A percentile compares a stretch with the other conserved stretches of the same genome.
Evolutionary conservation across 2,113 vertebrate genomes (phyloP).

Genomic region (Cavia aperea): DNA sequence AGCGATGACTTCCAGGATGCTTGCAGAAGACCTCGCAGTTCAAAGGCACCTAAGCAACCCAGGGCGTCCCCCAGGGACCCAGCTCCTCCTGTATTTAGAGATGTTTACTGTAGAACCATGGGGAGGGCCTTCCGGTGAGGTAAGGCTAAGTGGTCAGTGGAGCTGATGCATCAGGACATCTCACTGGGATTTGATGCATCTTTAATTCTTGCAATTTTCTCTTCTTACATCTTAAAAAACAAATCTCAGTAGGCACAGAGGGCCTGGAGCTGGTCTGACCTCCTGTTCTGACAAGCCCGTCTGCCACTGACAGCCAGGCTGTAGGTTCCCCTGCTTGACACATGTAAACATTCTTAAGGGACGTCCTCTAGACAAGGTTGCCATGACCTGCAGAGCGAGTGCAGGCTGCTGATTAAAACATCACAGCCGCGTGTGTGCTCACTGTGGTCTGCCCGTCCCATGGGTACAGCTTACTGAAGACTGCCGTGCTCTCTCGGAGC

Average conservation of each 20-base stretch:
- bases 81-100: background rate
- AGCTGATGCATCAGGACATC: fast-evolving
- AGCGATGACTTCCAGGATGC: fast-evolving
- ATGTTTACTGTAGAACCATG: fast-evolving
- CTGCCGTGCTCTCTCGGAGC: fast-evolving
- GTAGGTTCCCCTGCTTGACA: fast-evolving
- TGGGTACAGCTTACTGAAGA: fast-evolving
- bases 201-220: background rate
- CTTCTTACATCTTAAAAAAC: background rate
- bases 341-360: fast-evolving
- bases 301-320: background rate
- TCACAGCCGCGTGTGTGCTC: background rate
- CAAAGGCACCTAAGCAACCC: fast-evolving
- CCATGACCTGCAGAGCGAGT: fast-evolving
- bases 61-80: fast-evolving
- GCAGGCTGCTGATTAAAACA: fast-evolving
- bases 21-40: fast-evolving
- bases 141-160: fast-evolving
- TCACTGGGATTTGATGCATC: too few species aligned
- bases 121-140: too few species aligned
- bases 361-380: fast-evolving
- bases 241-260: fast-evolving
- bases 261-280: background rate
- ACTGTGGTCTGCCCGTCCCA: fast-evolving
- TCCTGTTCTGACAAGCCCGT: background rate